These are phyloP conservation scores for Heliocidaris tuberculata DNA, from an alignment of 35 echinoderm and acorn worm genomes.

Conservation along the genomic window DNA sequence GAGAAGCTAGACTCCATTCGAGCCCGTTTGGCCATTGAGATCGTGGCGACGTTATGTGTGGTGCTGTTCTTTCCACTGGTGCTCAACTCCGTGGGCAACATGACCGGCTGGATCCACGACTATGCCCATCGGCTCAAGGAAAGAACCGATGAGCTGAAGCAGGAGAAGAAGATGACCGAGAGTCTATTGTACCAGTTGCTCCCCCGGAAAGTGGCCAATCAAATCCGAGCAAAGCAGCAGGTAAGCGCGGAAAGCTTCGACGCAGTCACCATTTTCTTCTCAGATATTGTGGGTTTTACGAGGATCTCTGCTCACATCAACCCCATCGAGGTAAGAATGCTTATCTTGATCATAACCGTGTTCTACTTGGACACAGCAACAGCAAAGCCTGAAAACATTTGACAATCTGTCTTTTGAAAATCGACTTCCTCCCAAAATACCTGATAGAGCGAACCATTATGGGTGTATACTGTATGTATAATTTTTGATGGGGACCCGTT, in stretches of 20 bases:
- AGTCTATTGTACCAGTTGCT: constrained; percentile 55
- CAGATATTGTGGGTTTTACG: constrained; percentile 69
- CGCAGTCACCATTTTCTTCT: constrained; percentile 69
- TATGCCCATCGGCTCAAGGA: constrained; percentile 42
- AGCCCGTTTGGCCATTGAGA: constrained; percentile 42
- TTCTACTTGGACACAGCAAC: too few species aligned
- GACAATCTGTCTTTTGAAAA: too few species aligned
- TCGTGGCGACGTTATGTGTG: constrained; percentile 54
- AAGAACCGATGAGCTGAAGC: constrained; percentile 43
- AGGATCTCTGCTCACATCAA: constrained; percentile 64
- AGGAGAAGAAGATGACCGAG: constrained; percentile 68
- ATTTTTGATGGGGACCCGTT: too few species aligned
- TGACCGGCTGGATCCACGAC: constrained; percentile 67
- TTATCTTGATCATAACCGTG: not conserved
- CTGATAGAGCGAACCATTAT: not conserved
- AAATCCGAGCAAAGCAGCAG: constrained; percentile 30
- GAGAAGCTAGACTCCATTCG: constrained; percentile 4
- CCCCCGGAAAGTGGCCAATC: constrained; percentile 51
- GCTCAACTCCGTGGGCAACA: constrained; percentile 46
- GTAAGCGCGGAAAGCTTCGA: constrained; percentile 61
- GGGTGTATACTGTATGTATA: too few species aligned
- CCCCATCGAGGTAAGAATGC: constrained; percentile 45
- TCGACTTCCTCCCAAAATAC: too few species aligned
- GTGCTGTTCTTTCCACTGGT: constrained; percentile 53
- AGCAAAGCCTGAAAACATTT: too few species aligned